Base-by-base conservation (phyloP, 2,797 vertebrate species). In the Lacerta agilis region DNA sequence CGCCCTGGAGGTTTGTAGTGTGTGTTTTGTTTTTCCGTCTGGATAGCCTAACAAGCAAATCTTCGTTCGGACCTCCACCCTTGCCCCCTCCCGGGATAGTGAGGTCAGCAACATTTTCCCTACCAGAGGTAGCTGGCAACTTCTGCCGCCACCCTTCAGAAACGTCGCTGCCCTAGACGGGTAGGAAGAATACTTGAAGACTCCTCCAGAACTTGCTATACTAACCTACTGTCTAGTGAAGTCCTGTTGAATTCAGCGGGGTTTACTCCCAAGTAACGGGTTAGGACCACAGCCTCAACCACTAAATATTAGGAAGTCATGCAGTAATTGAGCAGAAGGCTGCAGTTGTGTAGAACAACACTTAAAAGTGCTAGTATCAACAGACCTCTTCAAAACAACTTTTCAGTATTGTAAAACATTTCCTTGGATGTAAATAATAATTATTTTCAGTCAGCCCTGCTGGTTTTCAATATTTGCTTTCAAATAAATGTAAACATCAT, bases 111-210 rank as follows among this genome's bases (percentile, higher is more conserved):
- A 4, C 38, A 7, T 13, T 61, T 43, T 18, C 66, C 66, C 29
- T 45, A 13, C 25, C 4, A 58, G 8, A 45, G 55, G 7, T 25
- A 77, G 29, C 76, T 0, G 13, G n/a, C 1, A 45, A 66, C 58
- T 66, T 66, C 78, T 61, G 81, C 45, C 64, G 29, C 79, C n/a
- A n/a, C n/a, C n/a, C n/a, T n/a, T n/a, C 38, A 23, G 73, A 64
- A 66, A 83, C 86, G 89, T 20, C 85, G 25, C 81, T 72, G 66
- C 55, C 27, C 81, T 55, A 18, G 84, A 38, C 9, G 29, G 84
- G 1, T 41, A 25, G 5, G 20, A 29, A 33, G 11, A 43, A 45
- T 58, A 11, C 45, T 9, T 73, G 71, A 87, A 66, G 83, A 83
- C 29, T 8, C 36, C 23, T 72, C 11, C n/a, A 15, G n/a, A 33